phyloP scores from a whole-genome alignment of 2,888 invertebrate species.

The Acanthacorydalis orientalis region DNA sequence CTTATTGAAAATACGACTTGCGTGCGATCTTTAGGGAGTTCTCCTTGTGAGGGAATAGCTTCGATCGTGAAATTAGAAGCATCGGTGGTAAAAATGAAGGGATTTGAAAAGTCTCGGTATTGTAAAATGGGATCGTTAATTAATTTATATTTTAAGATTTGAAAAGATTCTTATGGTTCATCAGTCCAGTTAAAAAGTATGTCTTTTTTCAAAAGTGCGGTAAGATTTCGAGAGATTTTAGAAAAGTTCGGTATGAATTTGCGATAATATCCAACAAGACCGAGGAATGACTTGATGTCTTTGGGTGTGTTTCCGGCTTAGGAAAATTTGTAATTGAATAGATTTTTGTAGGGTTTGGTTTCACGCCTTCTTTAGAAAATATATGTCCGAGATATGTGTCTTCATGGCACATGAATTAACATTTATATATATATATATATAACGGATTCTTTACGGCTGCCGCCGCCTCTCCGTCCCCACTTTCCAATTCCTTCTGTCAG shows the following conservation, averaged over 20 bases:
- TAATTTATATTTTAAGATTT: constrained; percentile 1
- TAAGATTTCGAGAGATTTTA: constrained; percentile 5
- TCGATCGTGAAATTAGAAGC: constrained; percentile 15
- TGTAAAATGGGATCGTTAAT: constrained; percentile 8
- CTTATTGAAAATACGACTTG: constrained; percentile 16
- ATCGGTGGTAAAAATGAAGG: constrained; percentile 16
- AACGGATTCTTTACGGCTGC: too few species aligned
- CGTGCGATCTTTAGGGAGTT: constrained; percentile 17
- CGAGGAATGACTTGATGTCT: constrained; percentile 17
- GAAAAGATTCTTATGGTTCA: background rate
- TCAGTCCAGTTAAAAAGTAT: background rate
- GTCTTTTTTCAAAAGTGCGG: constrained; percentile 2
- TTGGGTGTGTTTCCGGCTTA: constrained; percentile 14
- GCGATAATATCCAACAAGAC: constrained; percentile 17
- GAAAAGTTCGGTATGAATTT: constrained; percentile 15
- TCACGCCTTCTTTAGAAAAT: constrained; percentile 18
- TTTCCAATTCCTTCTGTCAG: too few species aligned
- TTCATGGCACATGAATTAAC: constrained; percentile 18
- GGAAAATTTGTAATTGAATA: constrained; percentile 14
- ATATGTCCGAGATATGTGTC: constrained; percentile 21
- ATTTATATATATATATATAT: too few species aligned
- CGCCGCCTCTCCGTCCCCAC: too few species aligned
- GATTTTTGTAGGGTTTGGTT: constrained; percentile 19
- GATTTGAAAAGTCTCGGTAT: constrained; percentile 15
- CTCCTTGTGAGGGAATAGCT: constrained; percentile 16